phyloP scores from a whole-genome alignment of 2,888 invertebrate genomes.

The Notodonta ziczac region DNA sequence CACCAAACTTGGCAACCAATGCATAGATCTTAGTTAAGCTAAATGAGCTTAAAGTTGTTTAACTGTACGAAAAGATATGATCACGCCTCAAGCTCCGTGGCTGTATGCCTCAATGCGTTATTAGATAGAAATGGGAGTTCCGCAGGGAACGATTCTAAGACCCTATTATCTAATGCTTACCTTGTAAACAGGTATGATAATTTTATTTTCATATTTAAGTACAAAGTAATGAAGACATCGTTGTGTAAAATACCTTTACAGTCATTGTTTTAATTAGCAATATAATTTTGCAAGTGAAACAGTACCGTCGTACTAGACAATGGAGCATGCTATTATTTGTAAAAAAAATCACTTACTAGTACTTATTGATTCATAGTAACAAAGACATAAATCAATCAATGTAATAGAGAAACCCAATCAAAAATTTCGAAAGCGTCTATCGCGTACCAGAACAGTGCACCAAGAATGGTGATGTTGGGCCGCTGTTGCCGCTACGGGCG shows the following conservation, averaged over 20 bases:
- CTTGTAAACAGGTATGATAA: neutral
- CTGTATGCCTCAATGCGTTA: slow-evolving; percentile 30
- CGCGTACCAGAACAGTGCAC: slow-evolving; percentile 39
- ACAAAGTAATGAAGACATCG: too few species aligned
- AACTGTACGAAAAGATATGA: slow-evolving; percentile 33
- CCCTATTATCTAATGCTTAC: slow-evolving; percentile 6
- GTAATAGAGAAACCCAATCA: slow-evolving; percentile 21
- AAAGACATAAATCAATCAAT: slow-evolving; percentile 4
- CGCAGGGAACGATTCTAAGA: slow-evolving; percentile 26
- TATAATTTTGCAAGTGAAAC: too few species aligned
- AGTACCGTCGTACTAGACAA: too few species aligned
- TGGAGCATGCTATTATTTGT: too few species aligned
- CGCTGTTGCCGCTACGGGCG: slow-evolving; percentile 39
- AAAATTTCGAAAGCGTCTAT: slow-evolving; percentile 39
- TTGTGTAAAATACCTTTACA: too few species aligned
- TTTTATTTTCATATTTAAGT: neutral
- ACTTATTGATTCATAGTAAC: neutral
- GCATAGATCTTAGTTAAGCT: slow-evolving; percentile 49
- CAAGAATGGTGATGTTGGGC: slow-evolving; percentile 48
- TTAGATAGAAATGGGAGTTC: slow-evolving; percentile 24
- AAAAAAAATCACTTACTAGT: neutral
- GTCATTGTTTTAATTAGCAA: too few species aligned
- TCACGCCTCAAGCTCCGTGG: slow-evolving; percentile 31
- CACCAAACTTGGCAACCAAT: slow-evolving; percentile 43
- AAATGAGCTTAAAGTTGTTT: slow-evolving; percentile 23